A percentile compares a stretch with the other conserved stretches of the same genome.
Evolutionary conservation across 2,888 invertebrate genomes (phyloP).

Genomic region (Atrina japonica): DNA sequence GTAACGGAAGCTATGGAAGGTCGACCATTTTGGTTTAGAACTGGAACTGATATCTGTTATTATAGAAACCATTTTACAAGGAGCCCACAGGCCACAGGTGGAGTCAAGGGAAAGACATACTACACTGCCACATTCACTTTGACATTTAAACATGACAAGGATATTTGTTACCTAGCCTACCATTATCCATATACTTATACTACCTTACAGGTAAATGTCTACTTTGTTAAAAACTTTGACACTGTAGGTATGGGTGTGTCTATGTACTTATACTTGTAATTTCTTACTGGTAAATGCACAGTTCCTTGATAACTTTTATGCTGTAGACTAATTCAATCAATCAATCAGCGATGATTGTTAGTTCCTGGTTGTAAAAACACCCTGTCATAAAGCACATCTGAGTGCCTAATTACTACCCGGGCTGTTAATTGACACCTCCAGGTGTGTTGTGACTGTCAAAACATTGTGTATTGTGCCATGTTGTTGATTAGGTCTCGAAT

Average conservation of each 20-base stretch:
- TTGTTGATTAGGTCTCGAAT: too few species aligned
- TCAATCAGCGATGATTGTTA: too few species aligned
- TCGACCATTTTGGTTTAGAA: conserved; percentile 85
- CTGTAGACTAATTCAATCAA: too few species aligned
- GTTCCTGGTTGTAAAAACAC: too few species aligned
- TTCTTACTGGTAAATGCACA: background rate
- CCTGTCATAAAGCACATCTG: too few species aligned
- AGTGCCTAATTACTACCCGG: too few species aligned
- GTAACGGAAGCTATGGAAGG: conserved; percentile 86
- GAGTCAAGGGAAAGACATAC: conserved; percentile 82
- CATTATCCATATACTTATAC: conserved; percentile 93
- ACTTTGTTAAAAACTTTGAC: background rate
- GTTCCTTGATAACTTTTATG: too few species aligned
- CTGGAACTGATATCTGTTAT: conserved; percentile 90
- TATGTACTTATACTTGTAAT: background rate
- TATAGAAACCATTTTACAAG: conserved; percentile 85
- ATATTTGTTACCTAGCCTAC: conserved; percentile 92
- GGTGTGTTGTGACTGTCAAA: too few species aligned
- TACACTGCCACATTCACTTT: conserved; percentile 90
- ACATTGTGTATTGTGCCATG: too few species aligned
- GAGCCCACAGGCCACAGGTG: conserved; percentile 80
- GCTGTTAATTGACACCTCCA: too few species aligned
- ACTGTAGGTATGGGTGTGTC: background rate
- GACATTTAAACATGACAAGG: conserved; percentile 87
- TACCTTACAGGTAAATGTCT: conserved; percentile 85